Conservation (phyloP, 2,888 invertebrate genomes). For the Clanis bilineata region DNA sequence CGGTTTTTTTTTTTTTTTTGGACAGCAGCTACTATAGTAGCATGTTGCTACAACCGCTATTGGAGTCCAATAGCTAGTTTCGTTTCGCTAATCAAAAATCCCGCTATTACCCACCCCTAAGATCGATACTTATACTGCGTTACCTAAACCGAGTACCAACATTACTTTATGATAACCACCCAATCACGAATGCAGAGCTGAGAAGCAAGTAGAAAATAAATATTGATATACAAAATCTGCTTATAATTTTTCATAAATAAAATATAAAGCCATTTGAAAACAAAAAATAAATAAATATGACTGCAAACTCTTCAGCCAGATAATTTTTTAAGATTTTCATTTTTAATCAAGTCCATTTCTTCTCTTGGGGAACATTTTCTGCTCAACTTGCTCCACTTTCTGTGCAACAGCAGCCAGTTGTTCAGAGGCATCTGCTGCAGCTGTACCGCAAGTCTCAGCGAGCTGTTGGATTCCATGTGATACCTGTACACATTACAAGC, state of each 20-base stretch:
- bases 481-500: slow-evolving; percentile 45
- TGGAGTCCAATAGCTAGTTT: no score
- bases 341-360: slow-evolving; percentile 71
- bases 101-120: no score
- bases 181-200: no score
- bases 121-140: no score
- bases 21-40: no score
- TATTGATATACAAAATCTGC: no score
- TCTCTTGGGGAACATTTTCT: slow-evolving; percentile 63
- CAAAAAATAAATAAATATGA: slow-evolving; percentile 20
- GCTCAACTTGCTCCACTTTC: slow-evolving; percentile 66
- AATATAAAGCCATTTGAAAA: slow-evolving; percentile 9
- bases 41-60: no score
- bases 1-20: no score
- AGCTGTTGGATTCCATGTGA: slow-evolving; percentile 69
- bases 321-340: slow-evolving; percentile 39
- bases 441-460: slow-evolving; percentile 70
- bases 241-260: slow-evolving; percentile 3
- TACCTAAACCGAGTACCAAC: no score
- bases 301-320: neutral
- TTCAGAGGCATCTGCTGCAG: slow-evolving; percentile 65
- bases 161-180: no score
- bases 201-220: no score
- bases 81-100: no score
- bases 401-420: slow-evolving; percentile 63